Evolutionary conservation across 1,140 invertebrate genomes (phyloP), one percentile per base, ranked within the genome.

Genomic region (Mylabris phalerata): DNA sequence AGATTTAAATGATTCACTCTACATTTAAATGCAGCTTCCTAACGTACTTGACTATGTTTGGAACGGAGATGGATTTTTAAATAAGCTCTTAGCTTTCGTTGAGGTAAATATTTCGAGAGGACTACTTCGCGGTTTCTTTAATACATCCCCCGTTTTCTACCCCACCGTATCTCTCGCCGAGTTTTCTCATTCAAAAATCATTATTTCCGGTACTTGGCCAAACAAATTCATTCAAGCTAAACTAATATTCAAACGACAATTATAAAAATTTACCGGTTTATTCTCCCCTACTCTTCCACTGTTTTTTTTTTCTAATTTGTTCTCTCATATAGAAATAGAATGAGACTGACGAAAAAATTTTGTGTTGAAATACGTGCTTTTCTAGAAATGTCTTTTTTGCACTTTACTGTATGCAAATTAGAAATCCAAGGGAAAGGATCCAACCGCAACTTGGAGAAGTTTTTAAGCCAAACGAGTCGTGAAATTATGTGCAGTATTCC

Each of bases 1-100:
- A 59, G 55, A 63, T 63, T 63, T 63, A 63, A 63, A 63, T 51
- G 57, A 59, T 55, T 59, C 61, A 50, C 57, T 63, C 59, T 59
- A 49, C 61, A 63, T 63, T 63, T 59, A 63, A 63, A 63, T 63
- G 57, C 57, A 50, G 51, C 57, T 59, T 63, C 50, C 54, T 49
- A 48, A 56, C 46, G 51, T 60, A 59, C 61, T 63, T 55, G 57
- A 54, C 50, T 63, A 44, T 55, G 51, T 58, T 59, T 48, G 57
- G 57, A 63, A 55, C 61, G 61, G 61, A 63, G 61, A 63, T 63
- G 61, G 61, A 63, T 59, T 63, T 63, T 63, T 59, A 63, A 63
- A 63, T 63, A 59, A 51, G 51, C 61, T 63, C 57, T 63, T 59
- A 60, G 52, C 57, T 43, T 58, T 47, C 50, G 46, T 44, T 32